Evolutionary conservation across 2,797 vertebrate genomes (phyloP).

Genomic region (Microctenopoma lineatum): DNA sequence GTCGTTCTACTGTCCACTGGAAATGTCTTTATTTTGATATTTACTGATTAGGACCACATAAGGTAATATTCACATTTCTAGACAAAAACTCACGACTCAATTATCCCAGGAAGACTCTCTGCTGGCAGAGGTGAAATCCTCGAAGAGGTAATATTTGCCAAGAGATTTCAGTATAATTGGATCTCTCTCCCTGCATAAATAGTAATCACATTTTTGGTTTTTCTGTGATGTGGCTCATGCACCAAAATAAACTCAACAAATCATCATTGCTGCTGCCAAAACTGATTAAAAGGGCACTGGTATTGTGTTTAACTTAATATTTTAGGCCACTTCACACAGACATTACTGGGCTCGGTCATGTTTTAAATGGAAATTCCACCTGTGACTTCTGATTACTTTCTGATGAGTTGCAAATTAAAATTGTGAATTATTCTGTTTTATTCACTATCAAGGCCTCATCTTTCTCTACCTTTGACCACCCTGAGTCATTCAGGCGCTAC

Average conservation of each 20-base stretch:
- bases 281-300: constrained; percentile 62
- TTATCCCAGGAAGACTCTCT: constrained; percentile 67
- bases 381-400: constrained; percentile 34
- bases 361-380: constrained; percentile 34
- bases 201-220: constrained; percentile 73
- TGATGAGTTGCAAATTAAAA: constrained; percentile 4
- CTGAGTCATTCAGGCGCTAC: not conserved
- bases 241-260: constrained; percentile 71
- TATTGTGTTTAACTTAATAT: constrained; percentile 45
- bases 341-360: constrained; percentile 14
- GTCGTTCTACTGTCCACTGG: constrained; percentile 9
- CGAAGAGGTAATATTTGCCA: constrained; percentile 79
- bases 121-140: constrained; percentile 72
- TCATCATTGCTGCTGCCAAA: constrained; percentile 58
- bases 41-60: constrained; percentile 51
- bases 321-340: constrained; percentile 16
- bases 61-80: constrained; percentile 60
- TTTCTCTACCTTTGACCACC: constrained; percentile 12
- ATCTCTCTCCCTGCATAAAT: constrained; percentile 78
- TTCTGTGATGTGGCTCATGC: constrained; percentile 70
- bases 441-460: not conserved
- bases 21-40: constrained; percentile 48
- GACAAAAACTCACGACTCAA: constrained; percentile 68
- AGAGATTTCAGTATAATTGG: constrained; percentile 81
- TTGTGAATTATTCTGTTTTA: constrained; percentile 3